Evolutionary conservation across 2,113 vertebrate genomes (phyloP).

Genomic region (Cacatua alba): DNA sequence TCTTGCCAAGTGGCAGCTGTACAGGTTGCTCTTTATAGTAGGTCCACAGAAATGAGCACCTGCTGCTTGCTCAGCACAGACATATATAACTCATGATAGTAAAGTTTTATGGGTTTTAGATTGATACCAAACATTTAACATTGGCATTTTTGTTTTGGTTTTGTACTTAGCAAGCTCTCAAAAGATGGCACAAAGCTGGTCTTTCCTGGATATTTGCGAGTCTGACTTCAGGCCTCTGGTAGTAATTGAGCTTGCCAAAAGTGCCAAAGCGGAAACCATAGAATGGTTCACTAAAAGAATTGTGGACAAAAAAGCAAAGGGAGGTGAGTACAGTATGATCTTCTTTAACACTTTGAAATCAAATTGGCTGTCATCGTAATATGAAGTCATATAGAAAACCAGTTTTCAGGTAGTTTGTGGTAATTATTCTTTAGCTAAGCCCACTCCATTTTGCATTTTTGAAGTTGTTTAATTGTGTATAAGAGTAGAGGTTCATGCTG

Average conservation of each 20-base stretch:
- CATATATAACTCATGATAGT: not conserved
- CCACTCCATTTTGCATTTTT: not conserved
- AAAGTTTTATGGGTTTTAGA: not conserved
- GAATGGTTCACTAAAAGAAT: constrained; percentile 88
- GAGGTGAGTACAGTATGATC: constrained; percentile 76
- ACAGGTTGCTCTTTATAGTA: not conserved
- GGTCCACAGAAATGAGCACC: not conserved
- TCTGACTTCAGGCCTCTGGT: constrained; percentile 85
- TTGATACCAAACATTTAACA: not conserved
- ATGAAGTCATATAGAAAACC: not conserved
- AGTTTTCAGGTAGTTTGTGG: not conserved
- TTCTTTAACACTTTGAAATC: not conserved
- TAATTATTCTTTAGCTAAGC: not conserved
- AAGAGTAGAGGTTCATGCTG: not conserved
- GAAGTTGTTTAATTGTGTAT: not conserved
- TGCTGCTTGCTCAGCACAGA: not conserved
- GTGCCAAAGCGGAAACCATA: constrained; percentile 84
- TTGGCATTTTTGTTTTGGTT: not conserved
- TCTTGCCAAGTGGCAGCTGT: not conserved
- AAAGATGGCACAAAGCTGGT: constrained; percentile 77
- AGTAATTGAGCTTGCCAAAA: constrained; percentile 85
- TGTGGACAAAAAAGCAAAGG: constrained; percentile 82
- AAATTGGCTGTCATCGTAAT: not conserved
- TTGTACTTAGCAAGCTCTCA: constrained; percentile 2
- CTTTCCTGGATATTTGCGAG: constrained; percentile 68